Evolutionary conservation across 2,113 vertebrate species (phyloP), one percentile per base, ranked within the genome.

Genomic region (Spheniscus mendiculus): DNA sequence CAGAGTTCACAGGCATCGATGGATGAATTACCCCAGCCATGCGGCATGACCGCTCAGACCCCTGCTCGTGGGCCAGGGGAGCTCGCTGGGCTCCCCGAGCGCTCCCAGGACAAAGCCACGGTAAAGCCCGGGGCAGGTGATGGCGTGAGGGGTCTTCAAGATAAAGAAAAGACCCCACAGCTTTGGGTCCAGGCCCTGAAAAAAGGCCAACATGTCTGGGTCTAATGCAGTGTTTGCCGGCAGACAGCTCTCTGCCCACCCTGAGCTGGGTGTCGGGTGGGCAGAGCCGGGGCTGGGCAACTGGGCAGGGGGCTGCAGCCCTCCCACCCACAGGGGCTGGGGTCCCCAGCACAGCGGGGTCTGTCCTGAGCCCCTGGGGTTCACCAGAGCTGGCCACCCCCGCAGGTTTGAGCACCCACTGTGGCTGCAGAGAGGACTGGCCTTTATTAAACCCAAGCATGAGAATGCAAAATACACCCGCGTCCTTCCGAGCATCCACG

Each of bases 361-460:
- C 49, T 59, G 56, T 55, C 45, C 93, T 29, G 56, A 83, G 44
- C 76, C 70, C n/a, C 15, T 15, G 45, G 40, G 32, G n/a, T 8
- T 81, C 59, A 25, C 72, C 2, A 2, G 40, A 65, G 19, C 56
- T 14, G 2, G 12, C 40, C 77, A 36, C 9, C 34, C 40, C 38
- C 5, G 0, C 6, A 22, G 34, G 30, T 47, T 45, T 0, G 5
- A 80, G 25, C 36, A 83, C 55, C 71, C 20, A 4, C 47, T 30
- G 38, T 3, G 11, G 59, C 62, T 96, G 96, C 97, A 89, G 65
- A 67, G 52, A 80, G 94, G 83, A 22, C 61, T 52, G 93, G 89
- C 17, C 79, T 95, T 95, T 89, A 95, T 66, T 97, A 69, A 96
- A 95, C 62, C 22, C 8, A 4, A 74, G 76, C 20, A 17, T 1